phyloP scores from a whole-genome alignment of 2,797 vertebrate species.

The Australoheros facetus region DNA sequence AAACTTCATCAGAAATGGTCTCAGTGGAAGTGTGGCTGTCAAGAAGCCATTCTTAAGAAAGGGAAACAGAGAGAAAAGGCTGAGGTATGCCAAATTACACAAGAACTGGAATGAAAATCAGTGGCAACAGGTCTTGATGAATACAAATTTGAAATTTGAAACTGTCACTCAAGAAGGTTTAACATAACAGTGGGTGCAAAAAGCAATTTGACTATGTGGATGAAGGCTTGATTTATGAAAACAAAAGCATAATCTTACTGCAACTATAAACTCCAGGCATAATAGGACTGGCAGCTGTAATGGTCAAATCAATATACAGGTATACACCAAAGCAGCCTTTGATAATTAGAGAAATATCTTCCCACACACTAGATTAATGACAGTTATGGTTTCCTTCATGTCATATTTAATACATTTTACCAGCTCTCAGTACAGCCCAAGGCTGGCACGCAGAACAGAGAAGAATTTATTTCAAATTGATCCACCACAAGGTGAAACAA shows the following conservation, averaged over 20 bases:
- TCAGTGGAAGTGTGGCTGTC: not conserved
- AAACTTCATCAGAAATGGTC: not conserved
- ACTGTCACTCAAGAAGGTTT: slow-evolving; percentile 4
- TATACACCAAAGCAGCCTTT: slow-evolving; percentile 17
- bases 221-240: not conserved
- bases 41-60: not conserved
- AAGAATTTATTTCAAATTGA: slow-evolving; percentile 53
- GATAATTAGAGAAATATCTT: slow-evolving; percentile 45
- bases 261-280: not conserved
- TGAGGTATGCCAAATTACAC: not conserved
- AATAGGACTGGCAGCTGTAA: slow-evolving; percentile 8
- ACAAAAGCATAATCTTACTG: slow-evolving; percentile 5
- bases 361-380: slow-evolving; percentile 40
- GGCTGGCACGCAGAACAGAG: slow-evolving; percentile 17
- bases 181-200: not conserved
- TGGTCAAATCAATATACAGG: not conserved
- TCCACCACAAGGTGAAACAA: slow-evolving; percentile 67
- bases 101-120: not conserved
- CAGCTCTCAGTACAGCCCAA: slow-evolving; percentile 19
- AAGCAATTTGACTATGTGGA: slow-evolving; percentile 2
- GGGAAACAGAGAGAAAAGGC: not conserved
- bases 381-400: slow-evolving; percentile 13
- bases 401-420: slow-evolving; percentile 32
- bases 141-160: not conserved
- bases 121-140: not conserved